phyloP scores from a whole-genome alignment of 1,140 invertebrate species.

The Rhyzopertha dominica region DNA sequence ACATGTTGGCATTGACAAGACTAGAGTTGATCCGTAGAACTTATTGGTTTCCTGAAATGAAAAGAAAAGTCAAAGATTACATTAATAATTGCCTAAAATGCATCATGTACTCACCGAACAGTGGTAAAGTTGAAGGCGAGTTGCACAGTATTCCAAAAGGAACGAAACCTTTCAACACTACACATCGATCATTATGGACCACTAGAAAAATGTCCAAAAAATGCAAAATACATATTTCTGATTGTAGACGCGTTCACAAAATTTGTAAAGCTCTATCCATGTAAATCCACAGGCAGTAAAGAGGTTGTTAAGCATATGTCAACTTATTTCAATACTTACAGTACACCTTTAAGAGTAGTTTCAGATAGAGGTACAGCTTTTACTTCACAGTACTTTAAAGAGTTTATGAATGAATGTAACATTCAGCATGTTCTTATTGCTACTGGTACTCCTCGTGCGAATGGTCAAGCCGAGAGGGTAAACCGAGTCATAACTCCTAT shows the following conservation, averaged over 20 bases:
- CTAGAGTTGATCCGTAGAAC: conserved; percentile 19
- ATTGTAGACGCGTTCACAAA: conserved; percentile 33
- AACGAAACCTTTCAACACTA: conserved; percentile 29
- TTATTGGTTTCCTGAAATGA: conserved; percentile 38
- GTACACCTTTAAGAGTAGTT: conserved; percentile 17
- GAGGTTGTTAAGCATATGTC: conserved; percentile 22
- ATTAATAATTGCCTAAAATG: conserved; percentile 34
- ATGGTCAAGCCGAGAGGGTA: conserved; percentile 28
- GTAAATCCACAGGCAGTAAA: conserved; percentile 10
- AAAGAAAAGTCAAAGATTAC: conserved; percentile 25
- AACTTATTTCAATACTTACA: conserved; percentile 19
- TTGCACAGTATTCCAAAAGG: conserved; percentile 33
- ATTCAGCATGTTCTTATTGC: conserved; percentile 20
- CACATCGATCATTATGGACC: conserved; percentile 39
- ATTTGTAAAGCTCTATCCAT: conserved; percentile 23
- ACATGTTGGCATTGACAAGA: conserved; percentile 17
- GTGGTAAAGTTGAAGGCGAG: conserved; percentile 27
- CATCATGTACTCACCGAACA: conserved; percentile 26
- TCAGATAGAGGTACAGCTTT: conserved; percentile 23
- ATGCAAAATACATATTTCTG: conserved; percentile 25
- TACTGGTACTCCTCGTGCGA: conserved; percentile 19
- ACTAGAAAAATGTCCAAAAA: conserved; percentile 10
- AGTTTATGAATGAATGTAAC: conserved; percentile 18
- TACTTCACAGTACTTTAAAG: conserved; percentile 19
- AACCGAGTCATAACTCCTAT: conserved; percentile 26